Base-by-base conservation (phyloP, 2,888 invertebrate species). In the Clitarchus hookeri region DNA sequence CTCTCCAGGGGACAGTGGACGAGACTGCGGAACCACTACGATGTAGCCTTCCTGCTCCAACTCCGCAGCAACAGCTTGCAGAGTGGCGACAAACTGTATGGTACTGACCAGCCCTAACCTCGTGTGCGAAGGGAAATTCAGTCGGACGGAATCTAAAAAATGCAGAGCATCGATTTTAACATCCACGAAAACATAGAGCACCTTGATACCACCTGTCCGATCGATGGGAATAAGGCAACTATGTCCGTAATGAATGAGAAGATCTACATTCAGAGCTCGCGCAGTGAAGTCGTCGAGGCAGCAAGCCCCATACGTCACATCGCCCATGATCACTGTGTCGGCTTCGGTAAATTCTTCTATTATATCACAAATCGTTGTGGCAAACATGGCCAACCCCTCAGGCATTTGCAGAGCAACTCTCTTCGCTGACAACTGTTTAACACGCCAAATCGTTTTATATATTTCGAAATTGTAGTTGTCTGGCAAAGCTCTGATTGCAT, bases 281-380 rank as follows among this genome's bases (percentile, higher is more conserved):
- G 99, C 99, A 0, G 98, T 98, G 90, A 95, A 97, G 92, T 99
- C 99, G 91, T 99, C 99, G 19, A 99, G 96, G 91, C 99, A 99
- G 91, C 99, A 99, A 0, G 99, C 99, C 77, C 99, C 99, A 90
- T 99, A 99, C 0, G 99, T 99, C 25, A 99, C 99, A 92, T 99
- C 99, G 12, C 98, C 99, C 98, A 99, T 98, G 88, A 99, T 98
- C 84, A 99, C 94, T 0, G 97, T 96, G 89, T 99, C 98, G 3
- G 97, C 97, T 65, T 94, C 94, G 2, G 98, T 97, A 90, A 98
- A 98, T 86, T 94, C 93, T 91, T 97, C 96, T 89, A 99, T 95
- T 88, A 99, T 98, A 91, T 99, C 98, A 88, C 97, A 96, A 87
- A 99, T 95, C 4, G 97, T 96, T 87, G 98, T 97, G 0, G 99